These are phyloP conservation scores for Acanthopleura granulata DNA, from an alignment of 2,888 invertebrate species.

Conservation along the genomic window DNA sequence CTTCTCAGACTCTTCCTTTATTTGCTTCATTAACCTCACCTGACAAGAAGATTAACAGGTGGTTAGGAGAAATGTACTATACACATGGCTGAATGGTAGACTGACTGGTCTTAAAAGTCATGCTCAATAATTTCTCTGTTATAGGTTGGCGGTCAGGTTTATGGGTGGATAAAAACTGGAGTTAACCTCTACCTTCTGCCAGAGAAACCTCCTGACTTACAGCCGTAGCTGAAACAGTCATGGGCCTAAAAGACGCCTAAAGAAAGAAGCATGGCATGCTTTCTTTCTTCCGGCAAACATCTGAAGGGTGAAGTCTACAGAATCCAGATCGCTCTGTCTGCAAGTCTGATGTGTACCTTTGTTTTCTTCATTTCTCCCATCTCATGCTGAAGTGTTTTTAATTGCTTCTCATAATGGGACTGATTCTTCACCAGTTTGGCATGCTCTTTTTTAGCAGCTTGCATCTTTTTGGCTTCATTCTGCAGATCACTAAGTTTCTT, in stretches of 20 bases:
- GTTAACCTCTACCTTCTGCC: no score
- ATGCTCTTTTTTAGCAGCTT: conserved; percentile 91
- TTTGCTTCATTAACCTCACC: conserved; percentile 85
- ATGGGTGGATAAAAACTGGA: no score
- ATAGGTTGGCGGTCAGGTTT: no score
- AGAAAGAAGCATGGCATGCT: no score
- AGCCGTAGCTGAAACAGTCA: no score
- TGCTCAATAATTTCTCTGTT: no score
- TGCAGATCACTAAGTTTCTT: conserved; percentile 86
- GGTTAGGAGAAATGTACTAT: background rate
- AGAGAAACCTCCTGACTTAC: no score
- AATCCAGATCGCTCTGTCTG: no score
- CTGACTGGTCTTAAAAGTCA: no score
- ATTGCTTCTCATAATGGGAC: conserved; percentile 81
- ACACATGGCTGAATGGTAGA: background rate
- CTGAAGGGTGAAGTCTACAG: no score
- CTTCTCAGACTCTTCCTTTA: conserved; percentile 85
- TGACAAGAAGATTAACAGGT: conserved; percentile 34
- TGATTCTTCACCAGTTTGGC: conserved; percentile 85
- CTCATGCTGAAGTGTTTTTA: conserved; percentile 81
- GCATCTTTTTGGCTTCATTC: conserved; percentile 85
- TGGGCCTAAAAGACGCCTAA: no score
- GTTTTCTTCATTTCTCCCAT: conserved; percentile 85
- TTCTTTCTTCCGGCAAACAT: no score
- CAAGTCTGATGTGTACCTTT: conserved; percentile 79